Conservation (phyloP, 2,113 vertebrate species). For the Hylia prasina region DNA sequence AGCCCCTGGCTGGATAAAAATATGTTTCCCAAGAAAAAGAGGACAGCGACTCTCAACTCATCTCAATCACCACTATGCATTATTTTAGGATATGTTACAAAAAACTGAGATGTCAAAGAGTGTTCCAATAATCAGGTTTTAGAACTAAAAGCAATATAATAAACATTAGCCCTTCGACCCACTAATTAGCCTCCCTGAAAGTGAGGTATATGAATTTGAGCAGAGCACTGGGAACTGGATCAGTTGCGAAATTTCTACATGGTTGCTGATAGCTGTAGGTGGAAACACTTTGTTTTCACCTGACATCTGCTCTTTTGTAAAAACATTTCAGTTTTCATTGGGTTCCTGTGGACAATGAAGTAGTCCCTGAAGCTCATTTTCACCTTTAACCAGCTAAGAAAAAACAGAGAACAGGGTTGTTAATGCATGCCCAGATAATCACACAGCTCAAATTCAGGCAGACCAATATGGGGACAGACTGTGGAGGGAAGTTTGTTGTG, state of each 20-base stretch:
- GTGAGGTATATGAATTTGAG: neutral
- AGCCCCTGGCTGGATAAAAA: neutral
- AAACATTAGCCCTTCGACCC: neutral
- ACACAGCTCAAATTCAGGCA: neutral
- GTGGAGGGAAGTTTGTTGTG: neutral
- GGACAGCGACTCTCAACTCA: rapidly evolving
- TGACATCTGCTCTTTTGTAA: neutral
- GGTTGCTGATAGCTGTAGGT: neutral
- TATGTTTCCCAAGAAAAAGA: neutral
- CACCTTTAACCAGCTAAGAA: neutral
- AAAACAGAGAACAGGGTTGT: rapidly evolving
- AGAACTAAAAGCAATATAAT: neutral
- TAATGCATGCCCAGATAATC: neutral
- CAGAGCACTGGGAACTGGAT: neutral
- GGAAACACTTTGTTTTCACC: neutral
- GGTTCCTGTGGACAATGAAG: neutral
- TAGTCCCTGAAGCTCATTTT: neutral
- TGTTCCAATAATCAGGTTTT: too few species aligned
- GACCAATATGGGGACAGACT: neutral
- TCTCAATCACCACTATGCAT: neutral
- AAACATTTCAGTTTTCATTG: neutral
- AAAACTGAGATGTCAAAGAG: rapidly evolving
- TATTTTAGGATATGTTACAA: neutral
- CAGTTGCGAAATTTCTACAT: neutral
- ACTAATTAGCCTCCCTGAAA: neutral